Evolutionary conservation across 2,113 vertebrate species (phyloP).

Genomic region (Ancistrus triradiatus): DNA sequence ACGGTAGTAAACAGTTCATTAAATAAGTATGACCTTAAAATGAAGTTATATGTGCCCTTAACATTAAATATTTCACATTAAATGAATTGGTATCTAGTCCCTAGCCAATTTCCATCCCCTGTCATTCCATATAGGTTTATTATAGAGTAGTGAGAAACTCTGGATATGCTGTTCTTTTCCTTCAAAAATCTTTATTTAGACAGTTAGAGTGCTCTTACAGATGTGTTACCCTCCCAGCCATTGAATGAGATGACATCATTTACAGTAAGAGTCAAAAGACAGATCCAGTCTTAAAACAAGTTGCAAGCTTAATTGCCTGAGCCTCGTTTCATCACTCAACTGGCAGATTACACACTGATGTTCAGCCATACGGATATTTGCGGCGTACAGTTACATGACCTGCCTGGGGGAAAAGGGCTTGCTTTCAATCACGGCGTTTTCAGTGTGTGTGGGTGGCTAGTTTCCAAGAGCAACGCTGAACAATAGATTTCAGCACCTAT

Average conservation of each 20-base stretch:
- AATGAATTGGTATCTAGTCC: too few relatives aligned
- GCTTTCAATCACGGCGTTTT: background rate
- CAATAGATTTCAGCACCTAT: slow-evolving; percentile 36
- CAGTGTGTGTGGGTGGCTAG: slow-evolving; percentile 16
- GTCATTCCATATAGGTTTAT: too few relatives aligned
- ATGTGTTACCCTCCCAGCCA: background rate
- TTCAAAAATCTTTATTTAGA: too few relatives aligned
- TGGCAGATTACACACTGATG: background rate
- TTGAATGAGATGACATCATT: background rate
- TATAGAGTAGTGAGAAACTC: too few relatives aligned
- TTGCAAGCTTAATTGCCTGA: background rate
- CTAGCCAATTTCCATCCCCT: too few relatives aligned
- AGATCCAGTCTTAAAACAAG: background rate
- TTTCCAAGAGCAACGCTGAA: slow-evolving; percentile 36
- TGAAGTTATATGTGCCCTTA: too few relatives aligned
- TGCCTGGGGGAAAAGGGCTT: background rate
- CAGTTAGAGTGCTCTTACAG: background rate
- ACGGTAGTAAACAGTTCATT: too few relatives aligned
- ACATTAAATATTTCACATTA: too few relatives aligned
- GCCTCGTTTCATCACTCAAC: background rate
- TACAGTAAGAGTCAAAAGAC: background rate
- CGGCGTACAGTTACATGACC: background rate
- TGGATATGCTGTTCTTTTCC: too few relatives aligned
- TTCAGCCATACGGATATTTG: background rate
- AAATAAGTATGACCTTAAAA: too few relatives aligned